These are phyloP conservation scores for Crocallis elinguaria DNA, from an alignment of 2,888 invertebrate species.

Conservation along the genomic window DNA sequence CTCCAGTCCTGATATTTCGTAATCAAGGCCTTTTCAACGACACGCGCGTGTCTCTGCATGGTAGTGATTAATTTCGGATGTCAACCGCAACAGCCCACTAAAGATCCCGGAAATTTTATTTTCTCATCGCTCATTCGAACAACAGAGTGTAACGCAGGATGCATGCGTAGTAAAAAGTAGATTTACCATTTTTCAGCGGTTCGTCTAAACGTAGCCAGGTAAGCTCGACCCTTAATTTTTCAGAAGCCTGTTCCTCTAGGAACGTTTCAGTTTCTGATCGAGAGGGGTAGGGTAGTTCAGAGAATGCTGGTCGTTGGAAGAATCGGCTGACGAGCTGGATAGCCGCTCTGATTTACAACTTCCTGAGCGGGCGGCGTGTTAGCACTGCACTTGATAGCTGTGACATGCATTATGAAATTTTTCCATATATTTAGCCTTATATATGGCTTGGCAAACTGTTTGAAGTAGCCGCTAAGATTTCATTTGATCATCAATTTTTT, in stretches of 20 bases:
- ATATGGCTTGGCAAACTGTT: no score
- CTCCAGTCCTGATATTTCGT: slow-evolving; percentile 25
- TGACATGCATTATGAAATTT: slow-evolving; percentile 43
- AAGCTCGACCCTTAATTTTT: slow-evolving; percentile 43
- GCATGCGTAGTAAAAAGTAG: slow-evolving; percentile 69
- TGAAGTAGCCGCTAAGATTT: no score
- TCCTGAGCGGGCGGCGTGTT: slow-evolving; percentile 66
- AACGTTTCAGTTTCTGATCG: slow-evolving; percentile 22
- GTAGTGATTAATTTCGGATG: slow-evolving; percentile 55
- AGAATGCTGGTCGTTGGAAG: slow-evolving; percentile 51
- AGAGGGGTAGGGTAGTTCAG: slow-evolving; percentile 43
- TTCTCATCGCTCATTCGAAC: slow-evolving; percentile 42
- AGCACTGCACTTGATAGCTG: slow-evolving; percentile 61
- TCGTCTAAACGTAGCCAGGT: slow-evolving; percentile 51
- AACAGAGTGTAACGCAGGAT: slow-evolving; percentile 64
- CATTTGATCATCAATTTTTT: no score
- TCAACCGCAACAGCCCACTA: slow-evolving; percentile 39
- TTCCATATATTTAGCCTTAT: slow-evolving; percentile 31
- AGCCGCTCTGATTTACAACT: slow-evolving; percentile 75
- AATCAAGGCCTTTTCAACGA: slow-evolving; percentile 26
- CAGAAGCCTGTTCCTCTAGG: neutral
- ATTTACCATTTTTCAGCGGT: slow-evolving; percentile 70
- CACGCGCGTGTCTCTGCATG: slow-evolving; percentile 32
- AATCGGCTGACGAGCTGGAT: slow-evolving; percentile 62
- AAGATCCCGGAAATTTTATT: slow-evolving; percentile 45